Base-by-base conservation (phyloP, 2,888 invertebrate genomes). In the Gonocerus acuteangulatus region DNA sequence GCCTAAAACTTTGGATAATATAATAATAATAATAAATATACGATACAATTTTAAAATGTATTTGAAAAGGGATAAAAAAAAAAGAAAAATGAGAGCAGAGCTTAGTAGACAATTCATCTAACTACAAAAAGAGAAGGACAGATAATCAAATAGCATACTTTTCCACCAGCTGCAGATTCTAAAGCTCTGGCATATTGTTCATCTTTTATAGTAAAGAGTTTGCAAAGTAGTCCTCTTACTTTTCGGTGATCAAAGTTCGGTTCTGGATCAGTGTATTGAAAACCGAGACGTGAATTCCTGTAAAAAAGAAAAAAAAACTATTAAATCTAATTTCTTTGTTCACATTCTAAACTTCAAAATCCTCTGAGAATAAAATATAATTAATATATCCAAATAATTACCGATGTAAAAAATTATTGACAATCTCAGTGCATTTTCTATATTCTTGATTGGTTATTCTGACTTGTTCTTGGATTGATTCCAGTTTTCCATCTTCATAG, bases 121-220 rank as follows among this genome's bases (percentile, higher is more conserved):
- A n/a, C n/a, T n/a, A n/a, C n/a, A n/a, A n/a, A n/a, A n/a, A n/a
- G n/a, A n/a, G n/a, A n/a, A n/a, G n/a, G n/a, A n/a, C n/a, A n/a
- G n/a, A n/a, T n/a, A n/a, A n/a, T n/a, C n/a, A n/a, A n/a, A n/a
- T n/a, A n/a, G 75, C 78, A 74, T 74, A 93, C 92, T 78, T 81
- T 82, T 63, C 87, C 89, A 6, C 93, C 93, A 15, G 90, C 92
- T 7, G 87, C 86, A 16, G 86, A 85, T 73, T 94, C 92, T 60
- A 96, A 74, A 1, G 95, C 95, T 48, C 85, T 82, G 57, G 85
- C 85, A 71, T 84, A 80, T 21, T 74, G 74, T 1, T 80, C 78
- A 72, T 95, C 87, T 60, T 78, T 80, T 0, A 95, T 81, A 36
- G 80, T 79, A 59, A 97, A 80, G 66, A 95, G 76, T 66, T 86